phyloP scores from a whole-genome alignment of 2,113 vertebrate genomes.

The Sardina pilchardus region DNA sequence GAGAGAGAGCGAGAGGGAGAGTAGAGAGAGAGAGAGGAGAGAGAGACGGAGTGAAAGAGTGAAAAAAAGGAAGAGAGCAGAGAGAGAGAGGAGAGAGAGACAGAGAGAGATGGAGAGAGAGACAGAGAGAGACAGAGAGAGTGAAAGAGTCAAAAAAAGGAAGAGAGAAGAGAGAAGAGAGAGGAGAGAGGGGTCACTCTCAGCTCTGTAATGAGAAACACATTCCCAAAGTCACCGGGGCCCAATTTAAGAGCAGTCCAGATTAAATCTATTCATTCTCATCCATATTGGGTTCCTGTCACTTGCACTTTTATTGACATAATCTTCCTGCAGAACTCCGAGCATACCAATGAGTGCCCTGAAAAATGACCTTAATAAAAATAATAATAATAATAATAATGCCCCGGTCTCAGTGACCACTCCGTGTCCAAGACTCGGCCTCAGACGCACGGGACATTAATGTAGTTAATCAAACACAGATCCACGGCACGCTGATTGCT shows the following conservation, averaged over 20 bases:
- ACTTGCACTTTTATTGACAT: conserved; percentile 52
- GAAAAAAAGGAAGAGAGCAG: not conserved
- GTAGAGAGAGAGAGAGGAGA: no score
- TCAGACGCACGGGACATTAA: not conserved
- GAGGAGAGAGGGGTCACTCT: not conserved
- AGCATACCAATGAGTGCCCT: not conserved
- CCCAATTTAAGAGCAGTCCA: conserved; percentile 56
- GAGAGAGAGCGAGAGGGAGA: no score
- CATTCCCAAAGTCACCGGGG: conserved; percentile 53
- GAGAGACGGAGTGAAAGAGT: not conserved
- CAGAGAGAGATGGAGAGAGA: not conserved
- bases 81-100: not conserved
- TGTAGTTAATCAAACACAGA: not conserved
- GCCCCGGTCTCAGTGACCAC: no score
- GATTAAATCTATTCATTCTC: conserved; percentile 68
- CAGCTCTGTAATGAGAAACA: conserved; percentile 40
- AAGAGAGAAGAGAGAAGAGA: no score
- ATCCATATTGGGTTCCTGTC: conserved; percentile 69
- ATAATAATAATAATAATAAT: no score
- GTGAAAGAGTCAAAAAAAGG: no score
- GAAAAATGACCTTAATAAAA: not conserved
- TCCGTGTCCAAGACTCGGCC: not conserved
- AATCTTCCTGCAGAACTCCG: conserved; percentile 1
- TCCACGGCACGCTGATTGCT: not conserved
- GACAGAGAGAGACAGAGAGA: not conserved